Percentiles rank a stretch among this genome's conserved stretches.
phyloP scores from a whole-genome alignment of 2,888 invertebrate genomes.

The Phyto melanocephala region DNA sequence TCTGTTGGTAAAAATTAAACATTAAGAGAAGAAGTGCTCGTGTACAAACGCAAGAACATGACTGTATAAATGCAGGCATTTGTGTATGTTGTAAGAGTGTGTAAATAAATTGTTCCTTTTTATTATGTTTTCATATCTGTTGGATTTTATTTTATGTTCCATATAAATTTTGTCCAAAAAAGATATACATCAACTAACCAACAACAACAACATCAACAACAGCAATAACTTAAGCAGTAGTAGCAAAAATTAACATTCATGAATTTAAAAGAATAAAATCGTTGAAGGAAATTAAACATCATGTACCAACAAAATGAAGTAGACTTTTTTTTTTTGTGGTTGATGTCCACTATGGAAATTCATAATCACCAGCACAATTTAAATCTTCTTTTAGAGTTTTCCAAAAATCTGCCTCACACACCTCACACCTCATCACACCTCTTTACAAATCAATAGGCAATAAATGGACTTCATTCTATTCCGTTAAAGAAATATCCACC shows the following conservation, averaged over 20 bases:
- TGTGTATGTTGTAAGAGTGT: background rate
- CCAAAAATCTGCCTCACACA: too few relatives aligned
- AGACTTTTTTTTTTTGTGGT: too few relatives aligned
- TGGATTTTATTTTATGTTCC: conserved; percentile 30
- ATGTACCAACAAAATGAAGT: too few relatives aligned
- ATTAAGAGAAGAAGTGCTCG: background rate
- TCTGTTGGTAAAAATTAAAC: conserved; percentile 36
- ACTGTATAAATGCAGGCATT: too few relatives aligned
- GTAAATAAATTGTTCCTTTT: conserved; percentile 25
- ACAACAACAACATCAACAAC: background rate
- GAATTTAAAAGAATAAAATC: conserved; percentile 18
- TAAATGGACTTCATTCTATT: too few relatives aligned
- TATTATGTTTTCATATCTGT: background rate
- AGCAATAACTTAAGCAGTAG: background rate
- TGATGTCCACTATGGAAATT: too few relatives aligned
- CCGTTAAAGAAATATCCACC: too few relatives aligned
- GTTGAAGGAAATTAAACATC: background rate
- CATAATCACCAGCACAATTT: too few relatives aligned
- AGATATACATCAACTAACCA: conserved; percentile 18
- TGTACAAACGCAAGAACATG: too few relatives aligned
- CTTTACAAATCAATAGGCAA: too few relatives aligned
- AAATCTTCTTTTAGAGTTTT: too few relatives aligned
- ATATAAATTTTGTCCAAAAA: conserved; percentile 40
- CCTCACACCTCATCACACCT: too few relatives aligned
- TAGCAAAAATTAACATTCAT: background rate